Conservation (phyloP, 2,888 invertebrate species). For the Coelopa pilipes region DNA sequence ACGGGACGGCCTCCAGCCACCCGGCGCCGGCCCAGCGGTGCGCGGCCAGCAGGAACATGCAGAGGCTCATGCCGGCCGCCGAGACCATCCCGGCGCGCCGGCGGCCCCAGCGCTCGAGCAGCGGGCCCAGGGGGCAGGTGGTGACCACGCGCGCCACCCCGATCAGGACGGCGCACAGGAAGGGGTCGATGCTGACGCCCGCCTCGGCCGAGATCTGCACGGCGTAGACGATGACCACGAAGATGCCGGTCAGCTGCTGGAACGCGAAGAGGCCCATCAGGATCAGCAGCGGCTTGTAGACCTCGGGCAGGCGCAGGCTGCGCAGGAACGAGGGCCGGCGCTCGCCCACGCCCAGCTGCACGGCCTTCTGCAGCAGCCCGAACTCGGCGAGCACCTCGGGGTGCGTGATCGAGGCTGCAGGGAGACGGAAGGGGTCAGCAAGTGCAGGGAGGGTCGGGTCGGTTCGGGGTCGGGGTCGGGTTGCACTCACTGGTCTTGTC, state of each 20-base stretch:
- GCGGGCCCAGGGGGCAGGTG: slow-evolving; percentile 73
- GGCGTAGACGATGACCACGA: slow-evolving; percentile 78
- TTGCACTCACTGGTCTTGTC: slow-evolving; percentile 52
- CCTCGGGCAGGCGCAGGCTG: slow-evolving; percentile 59
- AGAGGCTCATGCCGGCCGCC: slow-evolving; percentile 72
- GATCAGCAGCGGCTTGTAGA: slow-evolving; percentile 64
- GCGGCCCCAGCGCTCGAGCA: slow-evolving; percentile 73
- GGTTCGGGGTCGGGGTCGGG: neutral
- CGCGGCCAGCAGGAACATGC: slow-evolving; percentile 71
- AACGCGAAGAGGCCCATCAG: slow-evolving; percentile 75
- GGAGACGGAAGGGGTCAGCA: neutral
- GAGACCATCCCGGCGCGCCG: slow-evolving; percentile 75
- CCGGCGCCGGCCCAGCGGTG: slow-evolving; percentile 67
- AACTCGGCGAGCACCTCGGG: slow-evolving; percentile 59
- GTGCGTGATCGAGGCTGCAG: slow-evolving; percentile 55
- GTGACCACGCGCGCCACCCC: slow-evolving; percentile 73
- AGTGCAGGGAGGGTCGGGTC: neutral
- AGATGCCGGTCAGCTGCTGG: slow-evolving; percentile 78
- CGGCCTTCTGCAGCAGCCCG: slow-evolving; percentile 55
- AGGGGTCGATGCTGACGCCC: slow-evolving; percentile 73
- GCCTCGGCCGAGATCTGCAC: slow-evolving; percentile 74
- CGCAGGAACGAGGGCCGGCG: slow-evolving; percentile 53
- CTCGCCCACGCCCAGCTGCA: slow-evolving; percentile 52
- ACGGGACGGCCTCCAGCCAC: slow-evolving; percentile 51
- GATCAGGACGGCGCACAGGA: slow-evolving; percentile 74